These are phyloP conservation scores for Telmatochromis sp. DNA, from an alignment of 2,113 vertebrate genomes.

Conservation along the genomic window DNA sequence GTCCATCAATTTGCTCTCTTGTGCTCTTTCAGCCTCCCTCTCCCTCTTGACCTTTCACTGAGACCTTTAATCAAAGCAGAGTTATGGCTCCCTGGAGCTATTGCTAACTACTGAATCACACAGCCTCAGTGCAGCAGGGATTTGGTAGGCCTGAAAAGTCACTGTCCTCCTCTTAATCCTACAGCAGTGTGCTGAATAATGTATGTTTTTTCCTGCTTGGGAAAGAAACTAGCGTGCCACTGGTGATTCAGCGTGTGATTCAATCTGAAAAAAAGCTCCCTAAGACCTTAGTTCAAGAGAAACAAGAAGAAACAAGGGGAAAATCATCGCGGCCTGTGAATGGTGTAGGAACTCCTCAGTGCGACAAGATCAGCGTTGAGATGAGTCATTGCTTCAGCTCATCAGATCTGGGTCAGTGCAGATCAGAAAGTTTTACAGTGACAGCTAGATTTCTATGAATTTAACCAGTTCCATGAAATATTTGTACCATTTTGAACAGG, in stretches of 20 bases:
- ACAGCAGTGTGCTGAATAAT: slow-evolving; percentile 26
- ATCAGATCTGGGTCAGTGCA: not conserved
- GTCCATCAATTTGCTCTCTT: slow-evolving; percentile 16
- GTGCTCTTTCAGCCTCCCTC: not conserved
- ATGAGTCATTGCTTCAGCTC: not conserved
- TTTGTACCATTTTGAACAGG: not conserved
- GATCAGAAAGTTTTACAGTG: not conserved
- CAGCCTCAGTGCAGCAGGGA: slow-evolving; percentile 21
- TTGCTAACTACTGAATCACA: slow-evolving; percentile 25
- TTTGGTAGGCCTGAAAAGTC: slow-evolving; percentile 6
- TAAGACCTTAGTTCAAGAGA: not conserved
- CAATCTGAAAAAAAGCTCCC: not conserved
- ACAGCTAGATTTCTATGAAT: not conserved
- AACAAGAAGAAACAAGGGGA: not conserved
- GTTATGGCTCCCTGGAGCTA: slow-evolving; percentile 13
- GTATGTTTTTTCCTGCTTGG: not conserved
- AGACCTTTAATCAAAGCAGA: slow-evolving; percentile 49
- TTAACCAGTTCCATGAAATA: not conserved
- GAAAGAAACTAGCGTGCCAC: not conserved
- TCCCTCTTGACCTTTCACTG: slow-evolving; percentile 49
- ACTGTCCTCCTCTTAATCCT: slow-evolving; percentile 6
- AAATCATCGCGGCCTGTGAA: not conserved
- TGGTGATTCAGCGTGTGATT: slow-evolving; percentile 14
- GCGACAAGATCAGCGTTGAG: not conserved
- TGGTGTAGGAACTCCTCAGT: not conserved